These are phyloP conservation scores for Cydia splendana DNA, from an alignment of 1,140 invertebrate species.

Conservation along the genomic window DNA sequence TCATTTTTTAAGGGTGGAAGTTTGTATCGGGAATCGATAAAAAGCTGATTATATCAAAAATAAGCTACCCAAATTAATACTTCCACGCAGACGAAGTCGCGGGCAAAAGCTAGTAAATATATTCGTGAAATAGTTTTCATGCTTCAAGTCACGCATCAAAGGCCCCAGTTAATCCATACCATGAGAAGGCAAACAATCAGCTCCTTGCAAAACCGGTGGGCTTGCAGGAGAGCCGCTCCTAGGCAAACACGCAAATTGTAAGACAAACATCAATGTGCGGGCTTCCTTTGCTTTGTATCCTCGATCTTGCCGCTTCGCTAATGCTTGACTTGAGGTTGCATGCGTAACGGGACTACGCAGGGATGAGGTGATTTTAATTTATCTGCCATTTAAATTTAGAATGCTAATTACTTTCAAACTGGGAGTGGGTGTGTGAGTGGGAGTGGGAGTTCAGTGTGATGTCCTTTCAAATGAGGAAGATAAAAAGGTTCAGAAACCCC, in stretches of 20 bases:
- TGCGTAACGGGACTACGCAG: constrained; percentile 27
- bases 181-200: constrained; percentile 42
- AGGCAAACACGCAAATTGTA: constrained; percentile 70
- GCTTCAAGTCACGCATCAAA: background rate
- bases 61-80: no score
- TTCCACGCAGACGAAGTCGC: no score
- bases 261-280: constrained; percentile 62
- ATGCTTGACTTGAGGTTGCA: constrained; percentile 24
- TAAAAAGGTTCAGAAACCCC: no score
- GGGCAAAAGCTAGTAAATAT: background rate
- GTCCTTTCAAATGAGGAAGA: no score
- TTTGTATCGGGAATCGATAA: no score
- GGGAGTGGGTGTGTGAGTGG: no score
- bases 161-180: constrained; percentile 20
- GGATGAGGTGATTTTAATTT: background rate
- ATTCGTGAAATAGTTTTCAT: background rate
- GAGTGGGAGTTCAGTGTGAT: no score
- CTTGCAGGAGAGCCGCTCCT: constrained; percentile 63
- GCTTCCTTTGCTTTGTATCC: constrained; percentile 57
- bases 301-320: constrained; percentile 44
- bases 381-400: no score
- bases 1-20: no score
- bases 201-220: constrained; percentile 44
- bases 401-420: no score
- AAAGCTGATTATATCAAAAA: no score